A percentile compares a stretch with the other conserved stretches of the same genome.
phyloP scores from a whole-genome alignment of 2,113 vertebrate genomes.

The Porphyrio hochstetteri region DNA sequence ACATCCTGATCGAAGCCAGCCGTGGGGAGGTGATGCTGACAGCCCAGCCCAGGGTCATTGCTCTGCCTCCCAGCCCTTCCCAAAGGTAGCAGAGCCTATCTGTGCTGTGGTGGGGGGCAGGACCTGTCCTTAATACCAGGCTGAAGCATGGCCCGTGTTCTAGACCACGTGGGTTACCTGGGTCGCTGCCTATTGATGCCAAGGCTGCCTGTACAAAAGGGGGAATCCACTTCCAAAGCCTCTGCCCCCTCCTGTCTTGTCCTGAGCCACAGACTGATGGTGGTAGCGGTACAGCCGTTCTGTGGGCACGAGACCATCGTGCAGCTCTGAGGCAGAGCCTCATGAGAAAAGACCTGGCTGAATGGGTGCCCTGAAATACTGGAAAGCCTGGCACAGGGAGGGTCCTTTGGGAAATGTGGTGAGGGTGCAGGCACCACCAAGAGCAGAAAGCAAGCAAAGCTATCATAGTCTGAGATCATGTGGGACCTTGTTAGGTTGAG shows the following conservation, averaged over 20 bases:
- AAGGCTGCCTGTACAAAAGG: neutral
- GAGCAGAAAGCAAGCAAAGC: neutral
- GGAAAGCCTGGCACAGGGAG: neutral
- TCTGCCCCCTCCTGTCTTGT: neutral
- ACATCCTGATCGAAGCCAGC: slow-evolving; percentile 89
- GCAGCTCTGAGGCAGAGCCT: neutral
- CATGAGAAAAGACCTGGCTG: neutral
- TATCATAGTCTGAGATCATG: neutral
- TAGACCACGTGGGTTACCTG: neutral
- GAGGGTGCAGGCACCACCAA: neutral
- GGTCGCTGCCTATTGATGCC: neutral
- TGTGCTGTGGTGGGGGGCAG: neutral
- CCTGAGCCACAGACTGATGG: neutral
- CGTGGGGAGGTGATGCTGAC: slow-evolving; percentile 86
- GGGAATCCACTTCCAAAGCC: neutral
- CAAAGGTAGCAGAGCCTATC: slow-evolving; percentile 35
- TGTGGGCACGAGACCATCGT: neutral
- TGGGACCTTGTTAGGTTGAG: neutral
- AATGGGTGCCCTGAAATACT: neutral
- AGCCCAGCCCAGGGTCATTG: slow-evolving; percentile 74
- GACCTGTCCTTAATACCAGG: neutral
- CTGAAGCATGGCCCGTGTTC: neutral
- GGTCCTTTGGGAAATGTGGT: neutral
- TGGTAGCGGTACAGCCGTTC: neutral
- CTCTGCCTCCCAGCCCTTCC: slow-evolving; percentile 61